Conservation (phyloP, 1,140 invertebrate genomes). For the Eriosoma lanigerum region DNA sequence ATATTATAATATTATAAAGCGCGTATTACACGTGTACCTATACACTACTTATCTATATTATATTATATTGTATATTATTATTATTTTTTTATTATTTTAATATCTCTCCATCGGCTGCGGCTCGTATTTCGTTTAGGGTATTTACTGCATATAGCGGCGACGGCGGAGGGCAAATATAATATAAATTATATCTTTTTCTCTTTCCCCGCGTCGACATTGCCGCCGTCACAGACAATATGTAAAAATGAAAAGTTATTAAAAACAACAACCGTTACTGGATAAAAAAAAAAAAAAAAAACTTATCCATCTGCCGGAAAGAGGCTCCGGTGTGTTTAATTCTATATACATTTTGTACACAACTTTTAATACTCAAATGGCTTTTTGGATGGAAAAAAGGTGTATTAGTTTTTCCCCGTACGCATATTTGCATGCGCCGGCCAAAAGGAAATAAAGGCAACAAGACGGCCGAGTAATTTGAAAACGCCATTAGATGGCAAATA, state of each 20-base stretch:
- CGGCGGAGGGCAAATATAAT: conserved; percentile 40
- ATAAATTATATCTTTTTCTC: conserved; percentile 41
- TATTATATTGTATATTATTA: conserved; percentile 6
- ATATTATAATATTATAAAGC: background rate
- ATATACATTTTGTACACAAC: conserved; percentile 42
- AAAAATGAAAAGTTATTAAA: conserved; percentile 52
- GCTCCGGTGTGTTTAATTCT: conserved; percentile 51
- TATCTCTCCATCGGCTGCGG: conserved; percentile 13
- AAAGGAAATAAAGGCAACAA: conserved; percentile 44
- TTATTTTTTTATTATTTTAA: conserved; percentile 35
- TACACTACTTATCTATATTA: too few species aligned
- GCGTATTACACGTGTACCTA: too few species aligned
- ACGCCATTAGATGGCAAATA: conserved; percentile 32
- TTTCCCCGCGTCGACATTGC: background rate
- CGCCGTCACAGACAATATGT: conserved; percentile 48
- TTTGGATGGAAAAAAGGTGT: conserved; percentile 39
- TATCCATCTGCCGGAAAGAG: conserved; percentile 46
- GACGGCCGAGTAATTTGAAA: conserved; percentile 41
- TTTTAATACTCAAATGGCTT: conserved; percentile 52
- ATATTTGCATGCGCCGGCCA: conserved; percentile 11
- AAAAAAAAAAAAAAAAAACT: conserved; percentile 2
- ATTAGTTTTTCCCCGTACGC: conserved; percentile 5
- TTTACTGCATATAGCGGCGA: background rate
- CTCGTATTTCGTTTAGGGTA: conserved; percentile 38
- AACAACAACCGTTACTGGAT: conserved; percentile 45